Evolutionary conservation across 2,797 vertebrate genomes (phyloP).

Genomic region (Rhinoraja longicauda): DNA sequence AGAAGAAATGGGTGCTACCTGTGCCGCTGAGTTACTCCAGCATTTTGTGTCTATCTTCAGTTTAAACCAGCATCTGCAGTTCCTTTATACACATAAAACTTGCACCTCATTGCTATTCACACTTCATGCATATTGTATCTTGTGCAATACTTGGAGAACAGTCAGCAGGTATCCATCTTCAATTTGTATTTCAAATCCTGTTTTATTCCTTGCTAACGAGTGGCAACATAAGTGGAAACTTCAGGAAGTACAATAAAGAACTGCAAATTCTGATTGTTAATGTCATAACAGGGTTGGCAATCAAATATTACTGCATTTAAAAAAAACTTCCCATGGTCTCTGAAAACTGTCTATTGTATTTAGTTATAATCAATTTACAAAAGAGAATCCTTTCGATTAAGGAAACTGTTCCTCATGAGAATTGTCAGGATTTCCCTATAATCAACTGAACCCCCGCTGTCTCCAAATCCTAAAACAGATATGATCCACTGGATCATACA

Average conservation of each 20-base stretch:
- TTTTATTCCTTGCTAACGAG: no score
- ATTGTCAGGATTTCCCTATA: neutral
- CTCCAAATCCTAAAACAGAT: neutral
- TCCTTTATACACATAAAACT: neutral
- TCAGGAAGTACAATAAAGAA: neutral
- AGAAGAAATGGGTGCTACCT: no score
- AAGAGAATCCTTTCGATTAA: no score
- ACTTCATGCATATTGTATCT: neutral
- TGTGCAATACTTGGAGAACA: no score
- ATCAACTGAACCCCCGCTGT: neutral
- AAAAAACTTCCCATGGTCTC: no score
- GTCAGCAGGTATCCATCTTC: neutral
- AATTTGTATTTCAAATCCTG: neutral
- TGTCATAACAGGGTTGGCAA: no score
- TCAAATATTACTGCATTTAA: no score
- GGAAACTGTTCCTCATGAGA: neutral
- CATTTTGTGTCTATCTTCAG: no score
- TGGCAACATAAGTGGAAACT: neutral
- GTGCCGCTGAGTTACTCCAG: no score
- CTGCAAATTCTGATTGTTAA: no score
- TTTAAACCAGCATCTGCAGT: neutral
- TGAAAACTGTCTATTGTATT: no score
- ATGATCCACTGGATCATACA: neutral
- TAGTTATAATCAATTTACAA: no score
- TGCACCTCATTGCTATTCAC: neutral